Percentiles rank a stretch among this genome's conserved stretches.
Evolutionary conservation across 92 coral and sea anemone species (phyloP).

Genomic region (Chrysogorgia sp.): DNA sequence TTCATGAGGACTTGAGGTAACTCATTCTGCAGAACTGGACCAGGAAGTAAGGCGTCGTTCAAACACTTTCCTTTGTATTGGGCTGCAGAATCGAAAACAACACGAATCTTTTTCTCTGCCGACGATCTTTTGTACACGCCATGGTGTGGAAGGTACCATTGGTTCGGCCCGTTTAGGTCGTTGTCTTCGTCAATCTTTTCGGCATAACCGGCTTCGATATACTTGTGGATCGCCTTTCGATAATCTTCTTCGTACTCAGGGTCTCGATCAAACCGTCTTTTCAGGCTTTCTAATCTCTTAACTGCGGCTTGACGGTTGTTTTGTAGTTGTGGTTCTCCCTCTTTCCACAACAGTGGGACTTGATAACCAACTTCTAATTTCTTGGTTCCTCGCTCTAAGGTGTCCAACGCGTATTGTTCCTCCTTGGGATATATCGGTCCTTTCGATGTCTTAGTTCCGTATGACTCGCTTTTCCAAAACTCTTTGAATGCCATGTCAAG

Average conservation of each 20-base stretch:
- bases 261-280: conserved; percentile 57
- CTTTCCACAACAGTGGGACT: conserved; percentile 59
- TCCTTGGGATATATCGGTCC: conserved; percentile 21
- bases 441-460: conserved; percentile 9
- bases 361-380: conserved; percentile 44
- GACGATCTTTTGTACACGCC: conserved; percentile 31
- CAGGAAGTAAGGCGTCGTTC: conserved; percentile 52
- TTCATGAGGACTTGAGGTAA: conserved; percentile 43
- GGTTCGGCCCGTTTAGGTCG: conserved; percentile 26
- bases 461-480: conserved; percentile 29
- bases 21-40: conserved; percentile 53
- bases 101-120: conserved; percentile 17
- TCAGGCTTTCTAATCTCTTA: conserved; percentile 59
- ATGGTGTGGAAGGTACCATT: conserved; percentile 40
- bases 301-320: conserved; percentile 53
- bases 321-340: conserved; percentile 51
- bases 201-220: conserved; percentile 55
- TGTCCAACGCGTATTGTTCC: conserved; percentile 51
- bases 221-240: conserved; percentile 53
- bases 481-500: conserved; percentile 19
- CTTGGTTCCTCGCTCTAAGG: conserved; percentile 38
- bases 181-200: conserved; percentile 53
- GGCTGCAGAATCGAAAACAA: conserved; percentile 27
- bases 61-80: conserved; percentile 42
- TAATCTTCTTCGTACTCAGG: conserved; percentile 58